Evolutionary conservation across 2,888 invertebrate species (phyloP), one percentile per base, ranked within the genome.

Genomic region (Gasteruption jaculator): DNA sequence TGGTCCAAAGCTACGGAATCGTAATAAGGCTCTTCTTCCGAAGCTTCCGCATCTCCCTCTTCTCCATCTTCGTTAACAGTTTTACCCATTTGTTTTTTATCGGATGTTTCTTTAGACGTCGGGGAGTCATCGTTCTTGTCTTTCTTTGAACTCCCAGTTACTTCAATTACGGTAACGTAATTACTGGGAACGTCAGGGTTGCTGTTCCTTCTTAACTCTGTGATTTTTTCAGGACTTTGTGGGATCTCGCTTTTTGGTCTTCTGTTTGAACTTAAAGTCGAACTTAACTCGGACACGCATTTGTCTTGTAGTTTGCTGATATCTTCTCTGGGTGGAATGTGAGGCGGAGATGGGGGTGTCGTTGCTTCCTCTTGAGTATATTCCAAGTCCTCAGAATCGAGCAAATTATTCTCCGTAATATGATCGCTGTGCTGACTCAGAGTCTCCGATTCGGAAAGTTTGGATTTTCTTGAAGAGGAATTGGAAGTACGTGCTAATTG

Each of bases 101-200:
- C 63, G 46, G 68, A 69, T 43, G 67, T 63, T 30, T 75, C 75
- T 55, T 75, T 73, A n/a, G n/a, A n/a, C n/a, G n/a, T n/a, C 64
- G 83, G 83, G 60, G 82, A 74, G 33, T 60, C 63, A 19, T 64
- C 63, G 32, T 57, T 52, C 49, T 69, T 65, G 24, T 69, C 68
- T 43, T 68, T 68, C 50, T 69, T 68, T 30, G 66, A 59, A 53
- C 65, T 68, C 68, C 89, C 90, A 71, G 89, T 90, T 25, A 91
- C 89, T 79, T 89, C 87, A 59, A 91, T 91, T 52, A 91, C 90
- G 46, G 90, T 91, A 53, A 91, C 83, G 73, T 90, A 91, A 72
- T 88, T 77, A 58, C 76, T 77, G 36, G 68, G 68, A 42, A 69
- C 65, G 50, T 71, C 70, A 20, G 76, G 74, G 62, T 77, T 73